These are phyloP conservation scores for Aphelinus certus DNA, from an alignment of 1,140 invertebrate genomes.

Conservation along the genomic window DNA sequence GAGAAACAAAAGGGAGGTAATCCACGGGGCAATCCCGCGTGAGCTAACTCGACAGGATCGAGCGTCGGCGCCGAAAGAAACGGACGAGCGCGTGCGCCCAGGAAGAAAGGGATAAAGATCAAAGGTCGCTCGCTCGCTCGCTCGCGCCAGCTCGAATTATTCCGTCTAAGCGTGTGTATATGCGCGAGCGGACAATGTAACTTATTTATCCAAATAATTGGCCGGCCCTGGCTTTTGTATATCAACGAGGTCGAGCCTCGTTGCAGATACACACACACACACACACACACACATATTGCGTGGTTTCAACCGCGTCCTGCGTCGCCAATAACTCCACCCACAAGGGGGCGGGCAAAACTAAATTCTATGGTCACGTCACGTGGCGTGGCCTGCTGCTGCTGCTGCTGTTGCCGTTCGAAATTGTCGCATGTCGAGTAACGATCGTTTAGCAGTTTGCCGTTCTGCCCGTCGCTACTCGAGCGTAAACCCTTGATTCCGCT, in stretches of 20 bases:
- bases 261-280: background rate
- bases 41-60: constrained; percentile 4
- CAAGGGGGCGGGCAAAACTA: constrained; percentile 40
- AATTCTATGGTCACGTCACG: constrained; percentile 51
- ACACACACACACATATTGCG: constrained; percentile 45
- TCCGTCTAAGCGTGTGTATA: constrained; percentile 1
- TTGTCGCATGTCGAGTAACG: constrained; percentile 46
- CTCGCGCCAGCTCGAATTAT: constrained; percentile 9
- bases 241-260: too few relatives aligned
- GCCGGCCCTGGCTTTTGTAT: constrained; percentile 14
- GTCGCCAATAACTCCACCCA: constrained; percentile 46
- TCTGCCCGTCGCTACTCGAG: background rate
- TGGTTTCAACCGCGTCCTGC: constrained; percentile 32
- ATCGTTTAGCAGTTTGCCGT: constrained; percentile 46
- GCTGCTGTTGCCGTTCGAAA: constrained; percentile 41
- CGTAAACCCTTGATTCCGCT: background rate
- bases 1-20: background rate
- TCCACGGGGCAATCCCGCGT: constrained; percentile 1
- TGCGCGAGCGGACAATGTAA: constrained; percentile 7
- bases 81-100: background rate
- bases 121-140: constrained; percentile 17
- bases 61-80: background rate
- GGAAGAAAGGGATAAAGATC: constrained; percentile 27
- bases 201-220: constrained; percentile 39
- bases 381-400: constrained; percentile 35